Conservation (phyloP, 1,140 invertebrate species). For the Drosophila paulistorum region DNA sequence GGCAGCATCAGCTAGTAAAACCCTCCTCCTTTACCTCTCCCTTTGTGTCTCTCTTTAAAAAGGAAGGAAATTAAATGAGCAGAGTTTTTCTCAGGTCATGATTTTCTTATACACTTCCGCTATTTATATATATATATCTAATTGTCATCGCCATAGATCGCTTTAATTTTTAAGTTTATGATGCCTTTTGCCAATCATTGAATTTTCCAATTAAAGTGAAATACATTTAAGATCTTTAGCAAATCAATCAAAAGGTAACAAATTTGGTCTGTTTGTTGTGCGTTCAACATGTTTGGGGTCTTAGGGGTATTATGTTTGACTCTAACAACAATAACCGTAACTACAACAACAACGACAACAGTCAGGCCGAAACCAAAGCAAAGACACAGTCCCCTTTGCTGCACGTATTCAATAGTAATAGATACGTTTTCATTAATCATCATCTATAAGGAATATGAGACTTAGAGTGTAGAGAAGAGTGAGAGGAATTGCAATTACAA, state of each 20-base stretch:
- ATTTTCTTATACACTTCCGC: constrained; percentile 18
- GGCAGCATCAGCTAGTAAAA: background rate
- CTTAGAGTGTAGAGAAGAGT: too few species aligned
- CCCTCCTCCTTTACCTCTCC: too few species aligned
- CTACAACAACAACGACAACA: constrained; percentile 15
- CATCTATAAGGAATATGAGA: constrained; percentile 12
- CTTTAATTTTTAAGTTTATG: constrained; percentile 56
- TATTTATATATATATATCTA: constrained; percentile 30
- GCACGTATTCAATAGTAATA: constrained; percentile 51
- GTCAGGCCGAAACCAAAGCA: too few species aligned
- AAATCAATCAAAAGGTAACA: constrained; percentile 71
- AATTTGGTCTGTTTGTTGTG: constrained; percentile 31
- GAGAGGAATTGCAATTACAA: constrained; percentile 50
- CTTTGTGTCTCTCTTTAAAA: background rate
- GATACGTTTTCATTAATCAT: constrained; percentile 73
- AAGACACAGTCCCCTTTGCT: background rate
- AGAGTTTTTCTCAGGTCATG: background rate
- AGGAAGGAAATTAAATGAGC: background rate
- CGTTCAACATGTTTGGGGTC: constrained; percentile 26
- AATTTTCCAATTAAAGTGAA: constrained; percentile 66
- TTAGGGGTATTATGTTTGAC: constrained; percentile 56
- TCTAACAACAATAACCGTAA: constrained; percentile 12
- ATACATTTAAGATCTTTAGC: constrained; percentile 54
- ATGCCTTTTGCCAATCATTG: constrained; percentile 68
- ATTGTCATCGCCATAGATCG: constrained; percentile 49